Evolutionary conservation across 2,797 vertebrate species (phyloP), one percentile per base, ranked within the genome.

Genomic region (Fistularia commersonii): DNA sequence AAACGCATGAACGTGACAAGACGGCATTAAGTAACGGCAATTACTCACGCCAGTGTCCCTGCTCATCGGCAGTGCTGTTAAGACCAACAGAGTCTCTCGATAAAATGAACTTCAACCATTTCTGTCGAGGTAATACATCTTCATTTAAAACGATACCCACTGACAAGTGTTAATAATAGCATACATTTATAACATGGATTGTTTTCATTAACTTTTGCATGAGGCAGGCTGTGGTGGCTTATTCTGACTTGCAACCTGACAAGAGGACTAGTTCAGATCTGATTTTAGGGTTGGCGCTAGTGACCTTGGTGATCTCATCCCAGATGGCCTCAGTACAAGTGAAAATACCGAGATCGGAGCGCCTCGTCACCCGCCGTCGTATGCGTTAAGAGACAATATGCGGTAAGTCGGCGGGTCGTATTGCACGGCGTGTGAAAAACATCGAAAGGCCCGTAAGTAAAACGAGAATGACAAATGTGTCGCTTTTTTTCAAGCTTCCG

Each of bases 61-160:
- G 72, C 70, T 79, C 66, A 51, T 73, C 46, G 74, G 79, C 76
- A 82, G 67, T 79, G 82, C 78, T 79, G 79, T 71, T 54, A 79
- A 83, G 82, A 79, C 58, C 66, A 80, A 86, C 76, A 87, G 54
- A 84, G 81, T 61, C 54, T 74, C 69, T 72, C 71, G 65, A 83
- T 79, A 67, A 71, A 76, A 72, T 52, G 38, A 72, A 74, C 56
- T 61, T 79, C 49, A 79, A 82, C 61, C 86, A 69, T 69, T 68
- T 72, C 64, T 59, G 64, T 72, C 71, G 81, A 64, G 45, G 57
- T 76, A 77, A 77, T 72, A 81, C 66, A 73, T 81, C 83, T 87
- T 89, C 79, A 85, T 86, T 86, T 78, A 78, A 80, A 73, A 79
- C 80, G 72, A 81, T 69, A 76, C 67, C 69, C 69, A 74, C 81